Conservation (phyloP, 53 echinoderm and acorn worm genomes). For the Crossaster papposus region DNA sequence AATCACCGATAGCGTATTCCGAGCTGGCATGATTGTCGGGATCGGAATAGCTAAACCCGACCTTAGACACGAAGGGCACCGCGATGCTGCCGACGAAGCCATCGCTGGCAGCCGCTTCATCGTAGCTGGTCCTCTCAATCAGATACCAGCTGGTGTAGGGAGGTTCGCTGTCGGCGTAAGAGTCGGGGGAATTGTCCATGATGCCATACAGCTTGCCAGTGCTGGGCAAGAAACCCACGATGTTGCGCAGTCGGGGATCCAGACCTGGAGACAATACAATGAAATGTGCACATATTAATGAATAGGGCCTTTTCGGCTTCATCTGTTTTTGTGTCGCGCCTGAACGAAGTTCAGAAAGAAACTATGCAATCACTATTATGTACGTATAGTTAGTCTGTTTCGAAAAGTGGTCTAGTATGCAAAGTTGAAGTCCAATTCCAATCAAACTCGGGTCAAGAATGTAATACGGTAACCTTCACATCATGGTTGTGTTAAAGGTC, state of each 20-base stretch:
- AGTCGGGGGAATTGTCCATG: constrained; percentile 49
- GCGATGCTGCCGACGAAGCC: constrained; percentile 16
- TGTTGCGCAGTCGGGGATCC: constrained; percentile 55
- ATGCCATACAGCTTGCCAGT: constrained; percentile 62
- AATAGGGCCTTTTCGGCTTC: not conserved
- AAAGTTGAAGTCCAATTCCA: too few relatives aligned
- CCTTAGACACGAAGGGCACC: constrained; percentile 22
- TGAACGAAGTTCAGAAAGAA: too few relatives aligned
- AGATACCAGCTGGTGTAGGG: constrained; percentile 60
- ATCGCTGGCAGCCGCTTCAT: constrained; percentile 7
- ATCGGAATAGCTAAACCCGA: not conserved
- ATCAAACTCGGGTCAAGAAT: too few relatives aligned
- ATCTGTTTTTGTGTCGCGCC: too few relatives aligned
- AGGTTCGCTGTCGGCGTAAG: constrained; percentile 55
- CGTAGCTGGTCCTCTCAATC: constrained; percentile 32
- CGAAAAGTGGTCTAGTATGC: too few relatives aligned
- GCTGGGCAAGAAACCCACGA: constrained; percentile 62
- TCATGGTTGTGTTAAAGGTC: too few relatives aligned
- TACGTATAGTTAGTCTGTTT: too few relatives aligned
- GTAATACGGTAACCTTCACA: too few relatives aligned
- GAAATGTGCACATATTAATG: not conserved
- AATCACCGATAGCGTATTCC: not conserved
- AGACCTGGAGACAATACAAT: constrained; percentile 41
- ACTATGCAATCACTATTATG: too few relatives aligned
- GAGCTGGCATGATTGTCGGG: constrained; percentile 2